Percentiles rank a stretch among this genome's conserved stretches.
Conservation (phyloP, 2,888 invertebrate species). For the Xestia xanthographa region DNA sequence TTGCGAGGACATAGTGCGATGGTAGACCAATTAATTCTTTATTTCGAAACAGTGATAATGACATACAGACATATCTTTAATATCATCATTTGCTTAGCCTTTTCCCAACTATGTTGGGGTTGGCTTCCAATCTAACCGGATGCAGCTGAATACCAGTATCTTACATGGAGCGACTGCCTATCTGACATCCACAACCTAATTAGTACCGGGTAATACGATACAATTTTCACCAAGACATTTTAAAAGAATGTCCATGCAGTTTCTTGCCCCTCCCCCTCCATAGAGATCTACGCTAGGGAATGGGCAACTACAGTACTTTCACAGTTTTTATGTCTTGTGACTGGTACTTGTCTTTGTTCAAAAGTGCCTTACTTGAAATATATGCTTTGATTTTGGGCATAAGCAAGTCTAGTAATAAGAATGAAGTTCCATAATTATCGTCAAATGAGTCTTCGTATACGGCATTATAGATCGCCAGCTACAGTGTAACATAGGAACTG, state of each 20-base stretch:
- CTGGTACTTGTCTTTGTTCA: too few relatives aligned
- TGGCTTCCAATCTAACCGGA: neutral
- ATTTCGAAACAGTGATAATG: neutral
- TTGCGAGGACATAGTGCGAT: neutral
- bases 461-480: conserved; percentile 34
- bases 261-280: too few relatives aligned
- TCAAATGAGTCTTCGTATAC: neutral
- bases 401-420: neutral
- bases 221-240: too few relatives aligned
- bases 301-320: too few relatives aligned
- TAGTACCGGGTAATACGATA: neutral
- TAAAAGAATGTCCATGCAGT: too few relatives aligned
- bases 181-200: neutral
- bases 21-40: neutral
- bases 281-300: too few relatives aligned
- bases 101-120: neutral
- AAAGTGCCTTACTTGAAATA: too few relatives aligned
- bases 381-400: too few relatives aligned
- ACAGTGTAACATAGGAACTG: conserved; percentile 25
- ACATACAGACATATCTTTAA: neutral
- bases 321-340: too few relatives aligned
- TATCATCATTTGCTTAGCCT: neutral
- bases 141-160: neutral
- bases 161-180: neutral
- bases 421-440: neutral